These are phyloP conservation scores for Drosophila orena DNA, from an alignment of 1,140 invertebrate genomes.

Conservation along the genomic window DNA sequence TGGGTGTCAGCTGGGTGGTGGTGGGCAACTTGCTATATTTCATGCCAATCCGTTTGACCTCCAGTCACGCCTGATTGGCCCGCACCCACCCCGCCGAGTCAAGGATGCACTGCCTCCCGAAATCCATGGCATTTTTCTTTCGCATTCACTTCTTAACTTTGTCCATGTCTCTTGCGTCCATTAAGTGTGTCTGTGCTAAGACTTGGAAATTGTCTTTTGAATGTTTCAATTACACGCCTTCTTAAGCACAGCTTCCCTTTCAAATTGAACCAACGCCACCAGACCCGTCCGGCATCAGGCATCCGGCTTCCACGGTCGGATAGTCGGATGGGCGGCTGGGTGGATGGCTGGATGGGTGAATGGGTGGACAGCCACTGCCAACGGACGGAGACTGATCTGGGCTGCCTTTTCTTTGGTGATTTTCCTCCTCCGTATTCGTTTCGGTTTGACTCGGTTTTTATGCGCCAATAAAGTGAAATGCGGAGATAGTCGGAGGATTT, in stretches of 20 bases:
- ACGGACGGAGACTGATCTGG: slow-evolving; percentile 46
- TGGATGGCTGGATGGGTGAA: slow-evolving; percentile 29
- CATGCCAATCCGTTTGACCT: slow-evolving; percentile 75
- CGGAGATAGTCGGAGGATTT: slow-evolving; percentile 76
- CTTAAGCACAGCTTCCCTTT: slow-evolving; percentile 85
- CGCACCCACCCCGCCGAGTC: slow-evolving; percentile 15
- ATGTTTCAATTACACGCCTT: slow-evolving; percentile 85
- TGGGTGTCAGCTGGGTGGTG: slow-evolving; percentile 13
- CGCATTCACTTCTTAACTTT: slow-evolving; percentile 81
- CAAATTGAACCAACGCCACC: slow-evolving; percentile 73
- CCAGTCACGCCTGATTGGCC: slow-evolving; percentile 71
- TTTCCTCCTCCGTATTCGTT: slow-evolving; percentile 30
- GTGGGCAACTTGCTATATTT: slow-evolving; percentile 47
- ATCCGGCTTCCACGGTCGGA: slow-evolving; percentile 33
- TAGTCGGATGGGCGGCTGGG: slow-evolving; percentile 25
- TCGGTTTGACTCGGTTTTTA: slow-evolving; percentile 67
- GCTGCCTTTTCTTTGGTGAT: slow-evolving; percentile 23
- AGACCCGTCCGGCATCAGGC: slow-evolving; percentile 9
- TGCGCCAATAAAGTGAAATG: slow-evolving; percentile 82
- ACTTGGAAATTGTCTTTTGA: slow-evolving; percentile 85
- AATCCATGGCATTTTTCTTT: slow-evolving; percentile 74
- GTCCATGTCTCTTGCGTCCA: slow-evolving; percentile 79
- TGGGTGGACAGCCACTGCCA: slow-evolving; percentile 30
- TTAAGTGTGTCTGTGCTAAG: slow-evolving; percentile 85
- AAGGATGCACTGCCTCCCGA: slow-evolving; percentile 42